Evolutionary conservation across 1,140 invertebrate species (phyloP), one percentile per base, ranked within the genome.

Genomic region (Drosophila ercepeae): DNA sequence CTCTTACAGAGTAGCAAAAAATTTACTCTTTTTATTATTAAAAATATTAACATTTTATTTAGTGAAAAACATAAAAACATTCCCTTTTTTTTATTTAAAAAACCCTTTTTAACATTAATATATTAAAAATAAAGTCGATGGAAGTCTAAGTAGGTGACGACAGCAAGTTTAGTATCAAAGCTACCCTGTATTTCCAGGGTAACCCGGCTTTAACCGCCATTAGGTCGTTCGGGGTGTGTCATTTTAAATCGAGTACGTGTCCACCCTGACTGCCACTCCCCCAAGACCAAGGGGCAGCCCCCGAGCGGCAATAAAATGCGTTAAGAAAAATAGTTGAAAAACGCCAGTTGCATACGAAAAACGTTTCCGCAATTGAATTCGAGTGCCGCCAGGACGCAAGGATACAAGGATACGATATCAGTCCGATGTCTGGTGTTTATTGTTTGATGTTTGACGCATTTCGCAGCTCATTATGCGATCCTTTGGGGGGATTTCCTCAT

Each of bases 281-380:
- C 50, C 59, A 27, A 45, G 69, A 59, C 63, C 48, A 4, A 2
- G 29, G 21, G 27, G 41, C 25, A 65, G 42, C 78, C 82, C 81
- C 82, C 58, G 42, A 89, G 82, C 83, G 83, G 74, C 59, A 88
- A 88, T 88, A 88, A 86, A 88, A 88, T 82, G 82, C 70, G 82
- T 88, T 88, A 88, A 88, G 82, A 88, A 88, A 88, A 88, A 88
- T 88, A 88, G 82, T 88, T 88, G 83, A 78, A 82, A 82, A 88
- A 88, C 82, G 82, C 54, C 70, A 75, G 83, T 82, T 89, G 82
- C 78, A 88, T 88, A 88, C 82, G 75, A 88, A 88, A 88, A 88
- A 59, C 59, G 34, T 60, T 71, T 18, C 14, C 82, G 69, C 77
- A 86, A 86, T 86, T 86, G 82, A 86, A 88, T 86, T 81, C 54